Evolutionary conservation across 1,140 invertebrate genomes (phyloP), one percentile per base, ranked within the genome.

Genomic region (Oreohelix idahoensis): DNA sequence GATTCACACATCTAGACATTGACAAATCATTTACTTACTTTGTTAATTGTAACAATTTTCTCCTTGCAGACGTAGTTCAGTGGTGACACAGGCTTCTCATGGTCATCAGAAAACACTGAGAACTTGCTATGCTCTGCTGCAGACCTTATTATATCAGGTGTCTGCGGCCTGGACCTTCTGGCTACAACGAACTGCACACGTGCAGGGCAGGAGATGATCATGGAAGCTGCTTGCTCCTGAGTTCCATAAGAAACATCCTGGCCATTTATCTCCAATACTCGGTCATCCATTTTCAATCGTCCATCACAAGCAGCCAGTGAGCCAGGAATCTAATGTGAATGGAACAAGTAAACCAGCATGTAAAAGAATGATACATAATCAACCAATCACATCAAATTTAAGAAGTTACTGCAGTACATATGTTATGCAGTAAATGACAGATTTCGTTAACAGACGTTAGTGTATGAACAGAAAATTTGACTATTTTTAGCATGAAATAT

Each of bases 191-290:
- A 91, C 83, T 91, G 92, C 23, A 94, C 91, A 85, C 89, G 90
- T 39, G 92, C 92, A 63, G 84, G 86, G 84, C 84, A 85, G 39
- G 85, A 85, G 87, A 69, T 45, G 53, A 79, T 94, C 45, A 94
- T 87, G 76, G 89, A 78, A 42, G 93, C 93, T 79, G 93, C 93
- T 77, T 93, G 89, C 81, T 94, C 93, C 74, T 94, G 91, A 15
- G 91, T 88, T 20, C 90, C 91, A 83, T 92, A 91, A 0, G 91
- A 89, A 1, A 94, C 89, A 86, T 94, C 94, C 53, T 90, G 88
- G 17, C 92, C 91, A 86, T 94, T 94, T 74, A 94, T 93, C 84
- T 93, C 93, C 35, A 94, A 85, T 63, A 93, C 89, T 70, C 91
- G 83, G 84, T 93, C 92, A 85, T 92, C 90, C n/a, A 88, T 87